Base-by-base conservation (phyloP, 2,888 invertebrate species). In the Erebia aethiops region DNA sequence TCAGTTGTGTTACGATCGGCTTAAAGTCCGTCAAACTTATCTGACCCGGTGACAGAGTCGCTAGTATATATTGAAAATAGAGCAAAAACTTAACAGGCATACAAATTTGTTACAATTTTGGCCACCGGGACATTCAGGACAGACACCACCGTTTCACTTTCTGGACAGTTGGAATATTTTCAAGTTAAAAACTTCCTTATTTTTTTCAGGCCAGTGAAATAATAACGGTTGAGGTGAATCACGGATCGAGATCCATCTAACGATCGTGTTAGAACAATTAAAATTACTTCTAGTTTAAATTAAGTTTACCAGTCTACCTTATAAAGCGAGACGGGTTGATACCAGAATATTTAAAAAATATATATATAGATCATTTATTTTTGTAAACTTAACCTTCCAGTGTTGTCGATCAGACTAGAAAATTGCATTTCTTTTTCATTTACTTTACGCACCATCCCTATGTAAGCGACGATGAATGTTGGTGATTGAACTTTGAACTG, bases 361-460 rank as follows among this genome's bases (percentile, higher is more conserved):
- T 13, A 2, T 43, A 7, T 7, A 46, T 35, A 35, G 35, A 61
- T 43, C 43, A 26, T 49, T 49, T 49, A 49, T 62, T 62, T 62
- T 62, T 62, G 26, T 62, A 62, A 21, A 21, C 14, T 49, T 21
- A 62, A 46, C 56, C 46, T 49, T 49, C 49, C 18, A 62, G 26
- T 57, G n/a, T 72, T 66, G 64, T 62, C n/a, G 10, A 58, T 52
- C 54, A 58, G 54, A 65, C 61, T 69, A 51, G 35, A 60, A 66
- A 58, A 16, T 58, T 67, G 67, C 67, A 67, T 67, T 67, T 67
- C 18, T 66, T 67, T 67, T 41, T 41, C 7, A 35, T 7, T 35
- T 35, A 35, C 35, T 41, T 60, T 61, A 3, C 9, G 21, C 14
- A 43, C 41, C 21, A 21, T 62, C 62, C 62, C 18, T 49, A 46